Base-by-base conservation (phyloP, 2,797 vertebrate species). In the Pelodytes ibericus region DNA sequence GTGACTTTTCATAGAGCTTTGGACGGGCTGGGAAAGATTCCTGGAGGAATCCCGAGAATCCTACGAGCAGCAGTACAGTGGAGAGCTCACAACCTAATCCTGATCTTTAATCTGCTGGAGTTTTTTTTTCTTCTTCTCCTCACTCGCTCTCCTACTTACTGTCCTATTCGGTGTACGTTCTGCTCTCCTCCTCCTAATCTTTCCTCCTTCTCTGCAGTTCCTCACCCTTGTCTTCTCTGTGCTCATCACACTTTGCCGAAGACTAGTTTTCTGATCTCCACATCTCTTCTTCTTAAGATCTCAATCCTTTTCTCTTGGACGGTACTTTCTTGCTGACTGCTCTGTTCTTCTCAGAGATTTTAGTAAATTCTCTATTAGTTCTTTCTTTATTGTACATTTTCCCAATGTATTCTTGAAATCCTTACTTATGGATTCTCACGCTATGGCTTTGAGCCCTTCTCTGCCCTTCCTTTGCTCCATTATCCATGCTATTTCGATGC, bases 21-120 rank as follows among this genome's bases (percentile, higher is more conserved):
- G 3, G 8, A 4, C 49, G 29, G 36, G 27, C 39, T 4, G 20
- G 20, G 29, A 30, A 31, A 47, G 36, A 59, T 72, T 77, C 75
- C 69, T 72, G 8, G 69, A 77, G 75, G 57, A 24, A 64, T 66
- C 24, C 27, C 4, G 16, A 36, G 18, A 61, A 24, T 60, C 13
- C 18, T 36, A 26, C 47, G 2, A 22, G 26, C 7, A 16, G 39
- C 53, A 30, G 63, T n/a, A 26, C 58, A 53, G 59, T 72, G 51
- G 30, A 61, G 27, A 27, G 29, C 57, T 56, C 36, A 27, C 22
- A 29, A 56, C 71, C 47, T 79, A 74, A 73, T 74, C 77, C 77
- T 69, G 77, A 74, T 73, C 71, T 73, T 69, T 74, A 79, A 77
- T 77, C 75, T 77, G 61, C 75, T n/a, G n/a, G n/a, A n/a, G n/a